Conservation (phyloP, 2,797 vertebrate species). For the Champsocephalus esox region DNA sequence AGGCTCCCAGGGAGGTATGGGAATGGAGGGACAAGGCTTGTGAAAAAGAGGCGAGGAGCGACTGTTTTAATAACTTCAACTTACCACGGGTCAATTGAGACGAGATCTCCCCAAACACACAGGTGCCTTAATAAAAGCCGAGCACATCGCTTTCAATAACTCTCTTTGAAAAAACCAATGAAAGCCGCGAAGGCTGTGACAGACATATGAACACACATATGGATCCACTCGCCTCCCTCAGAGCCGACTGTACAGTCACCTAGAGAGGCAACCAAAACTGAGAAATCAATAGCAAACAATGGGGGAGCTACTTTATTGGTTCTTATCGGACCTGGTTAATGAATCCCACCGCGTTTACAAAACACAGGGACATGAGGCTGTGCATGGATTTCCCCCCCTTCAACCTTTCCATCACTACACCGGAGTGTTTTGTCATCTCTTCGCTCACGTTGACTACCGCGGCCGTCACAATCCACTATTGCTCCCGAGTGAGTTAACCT, state of each 20-base stretch:
- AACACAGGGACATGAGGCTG: conserved; percentile 28
- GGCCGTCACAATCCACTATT: conserved; percentile 15
- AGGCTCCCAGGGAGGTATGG: conserved; percentile 52
- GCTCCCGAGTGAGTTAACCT: conserved; percentile 38
- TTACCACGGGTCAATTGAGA: conserved; percentile 81
- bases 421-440: conserved; percentile 52
- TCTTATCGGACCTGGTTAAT: conserved; percentile 68
- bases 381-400: conserved; percentile 31
- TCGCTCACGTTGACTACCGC: conserved; percentile 34
- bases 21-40: conserved; percentile 55
- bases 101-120: conserved; percentile 73
- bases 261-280: conserved; percentile 16
- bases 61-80: conserved; percentile 83
- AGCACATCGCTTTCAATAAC: conserved; percentile 75
- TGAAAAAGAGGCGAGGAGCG: conserved; percentile 54
- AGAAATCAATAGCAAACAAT: conserved; percentile 71
- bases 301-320: conserved; percentile 71
- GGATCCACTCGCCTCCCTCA: conserved; percentile 53
- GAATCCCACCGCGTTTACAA: conserved; percentile 50
- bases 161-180: conserved; percentile 58
- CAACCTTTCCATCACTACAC: conserved; percentile 38
- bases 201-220: conserved; percentile 67
- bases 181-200: conserved; percentile 61
- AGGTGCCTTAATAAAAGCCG: conserved; percentile 81
- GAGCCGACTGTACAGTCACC: conserved; percentile 36